Evolutionary conservation across 1,140 invertebrate genomes (phyloP), one percentile per base, ranked within the genome.

Genomic region (Drosophila jambulina): DNA sequence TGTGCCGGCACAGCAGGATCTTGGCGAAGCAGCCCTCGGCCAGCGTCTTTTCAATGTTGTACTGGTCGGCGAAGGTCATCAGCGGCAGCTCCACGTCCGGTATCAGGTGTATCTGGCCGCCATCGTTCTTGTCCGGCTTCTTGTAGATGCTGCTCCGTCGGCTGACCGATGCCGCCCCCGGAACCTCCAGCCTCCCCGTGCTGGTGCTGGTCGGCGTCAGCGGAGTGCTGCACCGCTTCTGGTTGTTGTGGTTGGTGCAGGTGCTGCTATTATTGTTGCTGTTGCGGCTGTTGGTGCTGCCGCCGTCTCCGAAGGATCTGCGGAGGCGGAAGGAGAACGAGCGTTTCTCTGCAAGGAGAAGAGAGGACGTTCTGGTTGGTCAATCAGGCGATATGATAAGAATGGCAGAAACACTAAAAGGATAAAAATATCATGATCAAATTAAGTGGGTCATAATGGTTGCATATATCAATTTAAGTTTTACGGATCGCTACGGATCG

Each of bases 21-120:
- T 95, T 95, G 0, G 95, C 95, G 83, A 96, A 96, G 80, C 95
- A 95, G 23, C 96, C 96, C 80, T 96, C 95, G 10, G 95, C 95
- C 5, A 96, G 88, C 0, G 94, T 95, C 75, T 94, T 94, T 40
- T 95, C 93, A 0, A 96, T 93, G 53, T 96, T 94, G 90, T 96
- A 96, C 76, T 96, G 94, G 45, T 95, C 94, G 0, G 93, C 86
- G 17, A 96, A 93, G 9, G 95, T 93, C 62, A 95, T 77, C 40
- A 95, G 92, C 12, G 94, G 93, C 34, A 95, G 78, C 0, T 93
- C 91, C n/a, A 94, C 92, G 57, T 95, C 95, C 61, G 94, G 94
- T 27, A 95, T 94, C 36, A 92, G 91, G 86, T 95, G 95, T 85
- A 71, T 88, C 29, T 92, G 82, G 6, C 92, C 92, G 6, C 92